Percentiles rank a stretch among this genome's conserved stretches.
Evolutionary conservation across 1,140 invertebrate genomes (phyloP).

Genomic region (Brachionus plicatilis): DNA sequence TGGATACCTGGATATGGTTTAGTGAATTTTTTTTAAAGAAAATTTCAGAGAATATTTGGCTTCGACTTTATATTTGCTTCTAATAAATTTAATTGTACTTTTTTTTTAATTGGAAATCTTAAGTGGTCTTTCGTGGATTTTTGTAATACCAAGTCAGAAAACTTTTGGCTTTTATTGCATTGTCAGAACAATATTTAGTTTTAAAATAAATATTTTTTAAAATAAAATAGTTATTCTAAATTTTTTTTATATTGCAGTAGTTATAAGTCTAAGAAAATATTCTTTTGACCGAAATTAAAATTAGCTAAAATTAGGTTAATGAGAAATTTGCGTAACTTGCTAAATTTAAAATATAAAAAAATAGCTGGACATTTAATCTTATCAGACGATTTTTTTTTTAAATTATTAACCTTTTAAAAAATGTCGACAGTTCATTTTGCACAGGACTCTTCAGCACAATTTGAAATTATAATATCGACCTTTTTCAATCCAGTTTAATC

Average conservation of each 20-base stretch:
- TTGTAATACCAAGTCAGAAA: background rate
- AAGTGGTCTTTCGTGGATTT: background rate
- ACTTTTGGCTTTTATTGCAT: background rate
- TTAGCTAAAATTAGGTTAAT: background rate
- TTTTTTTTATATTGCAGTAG: background rate
- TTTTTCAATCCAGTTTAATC: background rate
- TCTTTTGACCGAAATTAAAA: background rate
- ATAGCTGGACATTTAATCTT: background rate
- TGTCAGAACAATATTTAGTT: background rate
- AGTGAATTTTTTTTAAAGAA: conserved; percentile 23
- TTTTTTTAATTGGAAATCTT: background rate
- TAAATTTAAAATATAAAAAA: background rate
- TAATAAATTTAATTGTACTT: background rate
- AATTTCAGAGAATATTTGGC: background rate
- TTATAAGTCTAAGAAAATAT: background rate
- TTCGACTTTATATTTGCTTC: background rate
- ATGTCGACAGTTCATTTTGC: background rate
- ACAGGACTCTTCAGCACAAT: background rate
- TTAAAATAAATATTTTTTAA: background rate
- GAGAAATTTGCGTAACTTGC: background rate
- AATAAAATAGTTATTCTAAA: background rate
- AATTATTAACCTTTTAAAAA: background rate
- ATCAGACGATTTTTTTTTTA: background rate
- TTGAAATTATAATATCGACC: background rate
- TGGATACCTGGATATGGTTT: conserved; percentile 38